These are phyloP conservation scores for Napeogenes sylphis DNA, from an alignment of 2,888 invertebrate species.

Conservation along the genomic window DNA sequence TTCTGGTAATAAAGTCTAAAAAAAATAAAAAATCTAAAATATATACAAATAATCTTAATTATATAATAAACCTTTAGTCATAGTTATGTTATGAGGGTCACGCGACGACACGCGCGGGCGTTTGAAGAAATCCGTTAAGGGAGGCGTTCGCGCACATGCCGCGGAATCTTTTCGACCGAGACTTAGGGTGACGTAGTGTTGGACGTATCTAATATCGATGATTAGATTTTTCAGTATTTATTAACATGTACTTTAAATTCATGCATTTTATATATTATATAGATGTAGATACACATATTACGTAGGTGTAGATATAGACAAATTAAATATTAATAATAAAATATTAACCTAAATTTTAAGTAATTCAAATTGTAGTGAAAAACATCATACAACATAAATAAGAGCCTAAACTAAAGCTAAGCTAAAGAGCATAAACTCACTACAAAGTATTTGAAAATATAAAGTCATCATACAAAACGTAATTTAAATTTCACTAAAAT, in stretches of 20 bases:
- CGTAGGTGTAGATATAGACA: too few species aligned
- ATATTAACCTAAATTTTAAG: too few species aligned
- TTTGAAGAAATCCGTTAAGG: constrained; percentile 74
- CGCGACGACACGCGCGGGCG: constrained; percentile 51
- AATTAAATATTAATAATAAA: too few species aligned
- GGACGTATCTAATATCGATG: not conserved
- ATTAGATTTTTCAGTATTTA: not conserved
- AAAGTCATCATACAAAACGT: not conserved
- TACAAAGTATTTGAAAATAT: not conserved
- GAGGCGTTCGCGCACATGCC: constrained; percentile 58
- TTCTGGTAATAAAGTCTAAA: not conserved
- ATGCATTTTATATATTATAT: too few species aligned
- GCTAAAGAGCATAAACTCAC: too few species aligned
- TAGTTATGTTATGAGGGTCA: constrained; percentile 21
- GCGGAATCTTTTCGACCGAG: constrained; percentile 65
- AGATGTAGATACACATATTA: too few species aligned
- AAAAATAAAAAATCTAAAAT: constrained; percentile 10
- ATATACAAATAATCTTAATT: constrained; percentile 9
- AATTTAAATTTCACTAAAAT: not conserved
- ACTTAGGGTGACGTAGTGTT: constrained; percentile 54
- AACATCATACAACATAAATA: too few species aligned
- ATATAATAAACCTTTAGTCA: constrained; percentile 12
- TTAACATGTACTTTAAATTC: not conserved
- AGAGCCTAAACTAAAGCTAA: too few species aligned
- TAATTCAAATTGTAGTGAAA: not conserved